Evolutionary conservation across 2,113 vertebrate genomes (phyloP).

Genomic region (Sporophila hypoxantha): DNA sequence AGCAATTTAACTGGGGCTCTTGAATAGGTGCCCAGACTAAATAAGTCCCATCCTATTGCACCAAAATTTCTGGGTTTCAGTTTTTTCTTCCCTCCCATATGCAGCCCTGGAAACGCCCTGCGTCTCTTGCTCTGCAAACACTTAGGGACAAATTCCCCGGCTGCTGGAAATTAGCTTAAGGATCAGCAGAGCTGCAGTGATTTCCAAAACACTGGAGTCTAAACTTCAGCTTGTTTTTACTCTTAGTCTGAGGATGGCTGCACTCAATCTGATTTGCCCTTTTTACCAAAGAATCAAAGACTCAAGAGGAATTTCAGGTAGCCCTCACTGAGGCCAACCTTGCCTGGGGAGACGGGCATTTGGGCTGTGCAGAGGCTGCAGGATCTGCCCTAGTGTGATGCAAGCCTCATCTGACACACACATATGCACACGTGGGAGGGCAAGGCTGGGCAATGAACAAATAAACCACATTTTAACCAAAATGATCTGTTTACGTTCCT

Average conservation of each 20-base stretch:
- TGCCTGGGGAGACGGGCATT: background rate
- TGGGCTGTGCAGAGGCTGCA: background rate
- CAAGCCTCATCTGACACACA: background rate
- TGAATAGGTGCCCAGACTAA: slow-evolving; percentile 17
- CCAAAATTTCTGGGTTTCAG: background rate
- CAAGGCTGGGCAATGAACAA: background rate
- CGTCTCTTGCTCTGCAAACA: background rate
- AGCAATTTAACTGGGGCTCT: slow-evolving; percentile 2
- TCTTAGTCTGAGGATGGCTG: background rate
- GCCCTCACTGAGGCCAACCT: background rate
- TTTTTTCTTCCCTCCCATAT: background rate
- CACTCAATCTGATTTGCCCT: background rate
- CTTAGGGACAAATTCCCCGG: background rate
- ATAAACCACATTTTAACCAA: slow-evolving; percentile 49
- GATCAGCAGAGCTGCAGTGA: background rate
- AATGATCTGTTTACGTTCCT: slow-evolving; percentile 58
- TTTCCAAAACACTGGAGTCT: background rate
- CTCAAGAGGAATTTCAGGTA: background rate
- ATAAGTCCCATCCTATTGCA: background rate
- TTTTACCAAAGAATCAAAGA: background rate
- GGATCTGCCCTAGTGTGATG: background rate
- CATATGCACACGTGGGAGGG: background rate
- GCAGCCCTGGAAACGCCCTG: background rate
- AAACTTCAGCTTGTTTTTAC: background rate
- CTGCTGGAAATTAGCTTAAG: background rate